These are phyloP conservation scores for Gastrophysa polygoni DNA, from an alignment of 2,888 invertebrate species.

Conservation along the genomic window DNA sequence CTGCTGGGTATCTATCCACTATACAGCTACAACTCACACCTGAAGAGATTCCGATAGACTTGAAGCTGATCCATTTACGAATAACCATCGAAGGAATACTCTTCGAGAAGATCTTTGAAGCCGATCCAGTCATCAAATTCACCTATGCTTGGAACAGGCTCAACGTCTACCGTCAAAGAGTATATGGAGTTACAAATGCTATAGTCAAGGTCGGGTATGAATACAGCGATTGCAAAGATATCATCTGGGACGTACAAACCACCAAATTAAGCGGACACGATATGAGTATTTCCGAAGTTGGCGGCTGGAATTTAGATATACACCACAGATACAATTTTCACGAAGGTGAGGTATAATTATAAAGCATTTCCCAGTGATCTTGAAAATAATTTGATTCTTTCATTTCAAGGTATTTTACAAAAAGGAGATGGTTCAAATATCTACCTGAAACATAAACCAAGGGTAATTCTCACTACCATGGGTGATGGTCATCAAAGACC, in stretches of 20 bases:
- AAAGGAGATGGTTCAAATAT: slow-evolving; percentile 97
- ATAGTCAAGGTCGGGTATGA: slow-evolving; percentile 96
- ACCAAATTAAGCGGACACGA: slow-evolving; percentile 95
- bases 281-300: slow-evolving; percentile 95
- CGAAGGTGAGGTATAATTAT: slow-evolving; percentile 75
- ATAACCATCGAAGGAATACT: slow-evolving; percentile 95
- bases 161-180: slow-evolving; percentile 94
- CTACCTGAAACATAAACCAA: slow-evolving; percentile 90
- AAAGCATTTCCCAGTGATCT: too few species aligned
- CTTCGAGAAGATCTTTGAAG: slow-evolving; percentile 92
- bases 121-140: slow-evolving; percentile 95
- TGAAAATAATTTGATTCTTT: slow-evolving; percentile 11
- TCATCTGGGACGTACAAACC: slow-evolving; percentile 96
- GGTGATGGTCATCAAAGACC: slow-evolving; percentile 91
- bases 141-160: slow-evolving; percentile 97
- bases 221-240: slow-evolving; percentile 88
- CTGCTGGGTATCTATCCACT: slow-evolving; percentile 91
- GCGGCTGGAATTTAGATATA: slow-evolving; percentile 97
- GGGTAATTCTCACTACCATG: slow-evolving; percentile 89
- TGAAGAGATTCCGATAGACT: slow-evolving; percentile 76
- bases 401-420: slow-evolving; percentile 86
- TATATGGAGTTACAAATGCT: slow-evolving; percentile 95
- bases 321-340: slow-evolving; percentile 98
- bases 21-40: slow-evolving; percentile 91
- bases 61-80: slow-evolving; percentile 87